Evolutionary conservation across 2,888 invertebrate species (phyloP).

Genomic region (Adelognathus sp.): DNA sequence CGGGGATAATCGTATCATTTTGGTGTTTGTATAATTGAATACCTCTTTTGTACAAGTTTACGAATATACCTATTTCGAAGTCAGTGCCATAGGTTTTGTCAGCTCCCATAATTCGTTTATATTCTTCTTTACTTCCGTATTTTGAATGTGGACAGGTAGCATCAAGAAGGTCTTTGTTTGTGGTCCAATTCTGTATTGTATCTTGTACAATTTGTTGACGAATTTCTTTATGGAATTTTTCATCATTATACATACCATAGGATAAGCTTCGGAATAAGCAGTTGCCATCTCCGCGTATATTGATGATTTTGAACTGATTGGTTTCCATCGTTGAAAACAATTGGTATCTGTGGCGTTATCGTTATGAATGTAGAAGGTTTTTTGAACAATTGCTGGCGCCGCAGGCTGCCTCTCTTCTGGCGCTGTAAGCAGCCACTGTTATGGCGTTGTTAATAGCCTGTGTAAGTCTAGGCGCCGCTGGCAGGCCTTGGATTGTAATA

Average conservation of each 20-base stretch:
- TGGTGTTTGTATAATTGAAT: neutral
- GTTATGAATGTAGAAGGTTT: no score
- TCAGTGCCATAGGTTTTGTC: conserved; percentile 15
- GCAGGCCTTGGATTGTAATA: no score
- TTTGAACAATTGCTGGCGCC: no score
- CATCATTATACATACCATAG: conserved; percentile 1
- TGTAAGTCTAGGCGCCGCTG: no score
- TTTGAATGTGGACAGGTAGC: neutral
- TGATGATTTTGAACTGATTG: neutral
- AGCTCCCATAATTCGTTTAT: neutral
- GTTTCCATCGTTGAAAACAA: neutral
- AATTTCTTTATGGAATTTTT: neutral
- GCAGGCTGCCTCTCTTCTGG: no score
- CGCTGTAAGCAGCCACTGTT: no score
- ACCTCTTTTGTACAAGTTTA: neutral
- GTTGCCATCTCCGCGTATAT: conserved; percentile 24
- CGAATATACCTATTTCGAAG: conserved; percentile 18
- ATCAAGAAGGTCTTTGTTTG: neutral
- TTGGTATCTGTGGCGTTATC: no score
- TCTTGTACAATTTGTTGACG: conserved; percentile 5
- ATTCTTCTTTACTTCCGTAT: neutral
- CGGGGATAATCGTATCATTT: neutral
- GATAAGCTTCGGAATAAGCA: conserved; percentile 30
- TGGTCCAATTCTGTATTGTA: neutral
- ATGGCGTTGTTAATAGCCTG: no score